Evolutionary conservation across 2,797 vertebrate genomes (phyloP).

Genomic region (Crossoptilon crossoptilon): DNA sequence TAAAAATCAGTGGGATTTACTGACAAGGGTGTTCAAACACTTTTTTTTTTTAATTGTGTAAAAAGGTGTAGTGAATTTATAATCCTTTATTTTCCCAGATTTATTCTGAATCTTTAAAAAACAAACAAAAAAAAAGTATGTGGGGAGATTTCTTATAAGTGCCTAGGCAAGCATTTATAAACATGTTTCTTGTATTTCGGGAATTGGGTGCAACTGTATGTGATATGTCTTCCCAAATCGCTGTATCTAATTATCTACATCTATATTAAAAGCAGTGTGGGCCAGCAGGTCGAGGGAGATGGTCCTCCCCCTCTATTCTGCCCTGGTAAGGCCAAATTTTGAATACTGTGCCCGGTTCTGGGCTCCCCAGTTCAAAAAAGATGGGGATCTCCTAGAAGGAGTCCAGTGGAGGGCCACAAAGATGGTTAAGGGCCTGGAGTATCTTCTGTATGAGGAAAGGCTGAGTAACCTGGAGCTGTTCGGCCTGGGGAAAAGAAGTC

Average conservation of each 20-base stretch:
- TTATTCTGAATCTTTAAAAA: background rate
- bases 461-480: too few relatives aligned
- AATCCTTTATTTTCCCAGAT: background rate
- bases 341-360: too few relatives aligned
- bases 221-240: background rate
- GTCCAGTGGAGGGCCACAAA: too few relatives aligned
- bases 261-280: too few relatives aligned
- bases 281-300: too few relatives aligned
- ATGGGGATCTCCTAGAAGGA: too few relatives aligned
- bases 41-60: background rate
- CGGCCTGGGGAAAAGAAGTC: too few relatives aligned
- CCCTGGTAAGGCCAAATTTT: too few relatives aligned
- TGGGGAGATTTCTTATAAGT: background rate
- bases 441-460: too few relatives aligned
- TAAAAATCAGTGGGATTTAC: background rate
- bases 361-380: too few relatives aligned
- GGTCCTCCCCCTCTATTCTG: too few relatives aligned
- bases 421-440: too few relatives aligned
- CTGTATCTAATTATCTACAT: background rate
- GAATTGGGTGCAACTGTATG: background rate
- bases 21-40: background rate
- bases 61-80: background rate
- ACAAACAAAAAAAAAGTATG: accelerated
- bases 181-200: background rate
- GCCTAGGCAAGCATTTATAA: background rate